Evolutionary conservation across 2,888 invertebrate species (phyloP), one percentile per base, ranked within the genome.

Genomic region (Pterostichus niger): DNA sequence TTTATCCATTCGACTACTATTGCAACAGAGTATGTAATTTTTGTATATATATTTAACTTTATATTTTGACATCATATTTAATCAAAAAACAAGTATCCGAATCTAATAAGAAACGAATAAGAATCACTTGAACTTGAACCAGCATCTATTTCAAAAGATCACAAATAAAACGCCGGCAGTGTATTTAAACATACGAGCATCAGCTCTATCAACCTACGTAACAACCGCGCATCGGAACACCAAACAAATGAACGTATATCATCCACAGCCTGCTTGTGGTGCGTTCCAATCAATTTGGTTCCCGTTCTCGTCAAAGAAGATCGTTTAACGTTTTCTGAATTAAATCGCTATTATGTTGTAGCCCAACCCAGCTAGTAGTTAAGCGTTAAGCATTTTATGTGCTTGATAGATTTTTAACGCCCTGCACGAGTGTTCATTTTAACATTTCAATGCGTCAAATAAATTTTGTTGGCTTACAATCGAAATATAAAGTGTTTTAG

Each of bases 391-490:
- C n/a, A n/a, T 13, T 44, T 7, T 71, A 44, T 71, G 24, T 17
- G 31, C 11, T 40, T 17, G 77, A 59, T 77, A 59, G 77, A 59
- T 77, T 54, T 77, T 77, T 77, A 71, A 71, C 46, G 46, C 46
- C 24, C 64, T 33, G 44, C n/a, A n/a, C n/a, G n/a, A n/a, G n/a
- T 71, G 9, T 71, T 11, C 46, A 13, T 46, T 73, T 73, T 13
- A 56, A 77, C 77, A 77, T 77, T 59, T 77, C 77, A 77, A 77
- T 59, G 77, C 77, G 77, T 77, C 77, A 77, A 77, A 77, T 77
- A 77, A 77, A 77, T 77, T 77, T 59, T 6, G 44, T 40, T 44
- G 44, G 31, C 11, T 10, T 59, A n/a, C n/a, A 33, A 59, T n/a
- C 59, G 54, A 76, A 52, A 40, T 77, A 56, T 59, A 77, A 59